Percentiles rank a stretch among this genome's conserved stretches.
These are phyloP conservation scores for Rhogogaster chlorosoma DNA, from an alignment of 2,888 invertebrate species.

Conservation along the genomic window DNA sequence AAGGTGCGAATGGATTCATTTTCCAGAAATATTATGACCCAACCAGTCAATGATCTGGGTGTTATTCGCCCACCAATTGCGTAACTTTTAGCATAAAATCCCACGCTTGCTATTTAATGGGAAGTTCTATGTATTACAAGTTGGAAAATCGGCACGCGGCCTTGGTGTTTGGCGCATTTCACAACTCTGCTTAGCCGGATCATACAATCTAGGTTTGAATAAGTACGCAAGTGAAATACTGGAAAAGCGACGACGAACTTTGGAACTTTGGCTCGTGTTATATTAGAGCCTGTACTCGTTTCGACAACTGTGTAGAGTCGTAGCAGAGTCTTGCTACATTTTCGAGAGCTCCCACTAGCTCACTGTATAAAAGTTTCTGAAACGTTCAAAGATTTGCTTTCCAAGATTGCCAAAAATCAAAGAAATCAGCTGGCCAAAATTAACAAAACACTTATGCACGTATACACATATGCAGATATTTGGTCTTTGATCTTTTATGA, in stretches of 20 bases:
- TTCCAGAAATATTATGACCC: not conserved
- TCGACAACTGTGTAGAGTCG: not conserved
- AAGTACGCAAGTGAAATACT: not conserved
- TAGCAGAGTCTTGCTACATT: not conserved
- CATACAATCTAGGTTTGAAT: conserved; percentile 9
- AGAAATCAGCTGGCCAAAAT: not conserved
- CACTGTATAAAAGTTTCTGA: not conserved
- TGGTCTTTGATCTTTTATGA: conserved; percentile 22
- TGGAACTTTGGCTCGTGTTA: not conserved
- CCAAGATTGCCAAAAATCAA: not conserved
- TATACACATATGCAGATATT: conserved; percentile 2
- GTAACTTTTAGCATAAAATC: conserved; percentile 11
- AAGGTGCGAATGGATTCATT: not conserved
- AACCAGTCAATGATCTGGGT: not conserved
- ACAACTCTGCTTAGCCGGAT: conserved; percentile 18
- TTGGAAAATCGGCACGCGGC: conserved; percentile 23
- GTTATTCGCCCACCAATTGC: conserved; percentile 16
- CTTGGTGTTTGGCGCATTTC: conserved; percentile 8
- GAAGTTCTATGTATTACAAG: not conserved
- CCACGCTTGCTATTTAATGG: conserved; percentile 26
- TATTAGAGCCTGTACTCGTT: not conserved
- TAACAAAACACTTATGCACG: not conserved
- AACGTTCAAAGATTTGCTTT: not conserved
- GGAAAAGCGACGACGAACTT: not conserved
- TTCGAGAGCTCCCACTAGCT: not conserved